phyloP scores from a whole-genome alignment of 2,888 invertebrate genomes.

The Rutpela maculata region DNA sequence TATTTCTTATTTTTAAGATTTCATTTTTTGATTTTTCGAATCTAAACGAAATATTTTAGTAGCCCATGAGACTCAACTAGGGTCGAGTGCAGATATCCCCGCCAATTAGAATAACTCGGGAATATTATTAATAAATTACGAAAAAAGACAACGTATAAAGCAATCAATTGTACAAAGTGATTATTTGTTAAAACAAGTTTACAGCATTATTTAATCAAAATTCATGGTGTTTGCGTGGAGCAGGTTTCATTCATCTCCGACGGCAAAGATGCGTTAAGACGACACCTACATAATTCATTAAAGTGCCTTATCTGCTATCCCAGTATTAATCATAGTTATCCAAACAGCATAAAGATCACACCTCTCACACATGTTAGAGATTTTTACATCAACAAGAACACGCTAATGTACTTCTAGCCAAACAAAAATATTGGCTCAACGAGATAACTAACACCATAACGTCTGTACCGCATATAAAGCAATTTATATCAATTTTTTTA shows the following conservation, averaged over 20 bases:
- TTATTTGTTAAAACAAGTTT: slow-evolving; percentile 43
- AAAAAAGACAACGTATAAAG: slow-evolving; percentile 12
- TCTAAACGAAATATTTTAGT: too few species aligned
- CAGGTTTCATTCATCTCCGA: slow-evolving; percentile 57
- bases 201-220: slow-evolving; percentile 40
- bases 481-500: slow-evolving; percentile 65
- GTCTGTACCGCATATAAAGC: slow-evolving; percentile 67
- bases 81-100: too few species aligned
- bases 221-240: slow-evolving; percentile 34
- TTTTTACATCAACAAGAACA: slow-evolving; percentile 69
- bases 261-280: slow-evolving; percentile 59
- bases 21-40: too few species aligned
- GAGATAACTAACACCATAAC: slow-evolving; percentile 70
- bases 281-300: slow-evolving; percentile 70
- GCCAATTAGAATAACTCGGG: background rate
- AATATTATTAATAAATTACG: slow-evolving; percentile 9
- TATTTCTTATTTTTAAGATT: too few species aligned
- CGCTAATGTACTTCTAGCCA: slow-evolving; percentile 70
- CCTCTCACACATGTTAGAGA: slow-evolving; percentile 69
- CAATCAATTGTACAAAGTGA: slow-evolving; percentile 40
- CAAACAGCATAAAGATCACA: slow-evolving; percentile 69
- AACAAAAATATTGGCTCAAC: slow-evolving; percentile 68
- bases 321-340: slow-evolving; percentile 71
- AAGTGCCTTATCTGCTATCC: slow-evolving; percentile 59
- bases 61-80: too few species aligned